Evolutionary conservation across 2,888 invertebrate genomes (phyloP), one percentile per base, ranked within the genome.

Genomic region (Lissocephala sabroskyi): DNA sequence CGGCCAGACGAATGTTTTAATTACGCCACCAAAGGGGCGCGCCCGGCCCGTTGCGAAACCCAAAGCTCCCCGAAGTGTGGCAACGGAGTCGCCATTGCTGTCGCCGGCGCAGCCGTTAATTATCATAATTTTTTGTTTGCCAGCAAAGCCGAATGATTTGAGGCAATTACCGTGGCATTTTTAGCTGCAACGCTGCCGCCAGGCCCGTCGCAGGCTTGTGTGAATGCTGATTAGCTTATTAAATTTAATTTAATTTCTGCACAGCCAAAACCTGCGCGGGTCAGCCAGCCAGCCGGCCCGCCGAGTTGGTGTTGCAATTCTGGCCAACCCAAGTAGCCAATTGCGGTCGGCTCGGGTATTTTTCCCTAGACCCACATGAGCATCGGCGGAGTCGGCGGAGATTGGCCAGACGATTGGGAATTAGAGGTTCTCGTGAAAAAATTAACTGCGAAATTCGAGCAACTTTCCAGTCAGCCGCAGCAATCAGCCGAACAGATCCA

Each of bases 161-260:
- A 49, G 49, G 52, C 60, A 71, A 68, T 66, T 67, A 56, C 56
- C 44, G 56, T 51, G 62, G 59, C 56, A 62, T 62, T 59, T 49
- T 42, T 3, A 26, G 40, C 32, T 29, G 35, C 47, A 41, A 32
- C 19, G 39, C 41, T 29, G 41, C 48, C 28, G 46, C 46, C 39
- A 50, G 36, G 37, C 18, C 11, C 10, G 17, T 36, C 41, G 39
- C 11, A 17, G 40, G 41, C 30, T 37, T 41, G 29, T 49, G 3
- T 23, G 23, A 6, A 14, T 35, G 16, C 17, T 47, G 56, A 45
- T 52, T 57, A 33, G 52, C 66, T 65, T 60, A 66, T 70, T 65
- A 65, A 70, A 60, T 63, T 58, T 42, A 47, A 57, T 53, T 49
- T 47, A 42, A 41, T 39, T 52, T 30, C 46, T 43, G 23, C 23